Evolutionary conservation across 2,113 vertebrate species (phyloP).

Genomic region (Pantherophis guttatus): DNA sequence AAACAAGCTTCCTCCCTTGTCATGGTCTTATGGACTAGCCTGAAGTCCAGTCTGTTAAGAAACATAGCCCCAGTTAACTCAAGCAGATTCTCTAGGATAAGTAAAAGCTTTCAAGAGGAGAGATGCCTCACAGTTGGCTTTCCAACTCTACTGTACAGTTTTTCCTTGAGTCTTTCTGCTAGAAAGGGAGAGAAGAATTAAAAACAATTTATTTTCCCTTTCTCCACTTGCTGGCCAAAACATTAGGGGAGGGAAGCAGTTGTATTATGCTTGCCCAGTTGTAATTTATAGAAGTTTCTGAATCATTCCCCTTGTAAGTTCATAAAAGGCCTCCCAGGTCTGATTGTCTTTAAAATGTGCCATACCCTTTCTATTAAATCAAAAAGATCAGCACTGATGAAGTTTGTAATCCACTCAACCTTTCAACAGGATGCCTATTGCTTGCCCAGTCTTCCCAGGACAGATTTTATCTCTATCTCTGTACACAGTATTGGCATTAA

Average conservation of each 20-base stretch:
- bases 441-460: neutral
- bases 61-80: neutral
- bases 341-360: neutral
- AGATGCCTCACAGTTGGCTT: neutral
- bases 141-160: neutral
- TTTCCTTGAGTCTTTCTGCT: neutral
- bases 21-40: neutral
- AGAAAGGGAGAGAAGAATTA: neutral
- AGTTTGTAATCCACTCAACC: neutral
- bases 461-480: neutral
- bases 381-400: neutral
- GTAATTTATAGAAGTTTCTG: neutral
- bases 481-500: neutral
- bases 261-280: neutral
- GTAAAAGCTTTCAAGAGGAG: neutral
- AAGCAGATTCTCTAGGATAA: neutral
- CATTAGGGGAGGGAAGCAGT: neutral
- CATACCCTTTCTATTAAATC: neutral
- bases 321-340: neutral
- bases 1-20: neutral
- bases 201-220: neutral
- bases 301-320: neutral
- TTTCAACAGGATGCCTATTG: neutral
- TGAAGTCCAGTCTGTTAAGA: neutral
- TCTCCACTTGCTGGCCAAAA: neutral